Conservation (phyloP, 2,113 vertebrate genomes). For the Chlamydotis undulata region DNA sequence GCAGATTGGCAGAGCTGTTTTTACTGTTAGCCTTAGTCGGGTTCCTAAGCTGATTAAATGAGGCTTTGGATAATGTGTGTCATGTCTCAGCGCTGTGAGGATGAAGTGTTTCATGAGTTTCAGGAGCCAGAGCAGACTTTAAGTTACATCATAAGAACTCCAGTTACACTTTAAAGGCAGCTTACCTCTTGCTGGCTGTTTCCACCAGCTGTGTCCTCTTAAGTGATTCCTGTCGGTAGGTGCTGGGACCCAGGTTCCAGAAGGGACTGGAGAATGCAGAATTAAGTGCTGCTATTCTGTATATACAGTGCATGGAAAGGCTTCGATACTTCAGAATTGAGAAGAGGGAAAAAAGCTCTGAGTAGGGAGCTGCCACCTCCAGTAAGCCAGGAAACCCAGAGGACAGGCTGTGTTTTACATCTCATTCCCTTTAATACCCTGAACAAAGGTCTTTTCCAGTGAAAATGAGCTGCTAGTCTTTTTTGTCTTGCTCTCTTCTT, state of each 20-base stretch:
- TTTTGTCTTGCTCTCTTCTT: not conserved
- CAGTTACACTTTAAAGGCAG: not conserved
- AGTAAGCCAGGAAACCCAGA: not conserved
- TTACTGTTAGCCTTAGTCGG: not conserved
- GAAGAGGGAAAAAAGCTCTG: rapidly evolving
- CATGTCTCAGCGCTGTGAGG: conserved; percentile 14
- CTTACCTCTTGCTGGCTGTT: not conserved
- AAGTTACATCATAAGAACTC: not conserved
- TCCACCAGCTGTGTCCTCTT: not conserved
- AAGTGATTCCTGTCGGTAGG: not conserved
- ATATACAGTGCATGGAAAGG: not conserved
- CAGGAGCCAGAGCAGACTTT: conserved; percentile 1
- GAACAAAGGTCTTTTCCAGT: not conserved
- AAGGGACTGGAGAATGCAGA: not conserved
- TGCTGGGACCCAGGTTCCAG: not conserved
- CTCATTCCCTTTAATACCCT: not conserved
- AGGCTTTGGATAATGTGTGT: conserved; percentile 33
- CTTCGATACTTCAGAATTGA: not conserved
- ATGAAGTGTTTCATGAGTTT: conserved; percentile 41
- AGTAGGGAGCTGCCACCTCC: not conserved
- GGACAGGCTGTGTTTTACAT: not conserved
- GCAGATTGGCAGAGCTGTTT: not conserved
- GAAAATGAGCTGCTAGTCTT: not conserved
- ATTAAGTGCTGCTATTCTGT: not conserved
- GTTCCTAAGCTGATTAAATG: conserved; percentile 37